Base-by-base conservation (phyloP, 2,888 invertebrate genomes). In the Scrobipalpa costella region DNA sequence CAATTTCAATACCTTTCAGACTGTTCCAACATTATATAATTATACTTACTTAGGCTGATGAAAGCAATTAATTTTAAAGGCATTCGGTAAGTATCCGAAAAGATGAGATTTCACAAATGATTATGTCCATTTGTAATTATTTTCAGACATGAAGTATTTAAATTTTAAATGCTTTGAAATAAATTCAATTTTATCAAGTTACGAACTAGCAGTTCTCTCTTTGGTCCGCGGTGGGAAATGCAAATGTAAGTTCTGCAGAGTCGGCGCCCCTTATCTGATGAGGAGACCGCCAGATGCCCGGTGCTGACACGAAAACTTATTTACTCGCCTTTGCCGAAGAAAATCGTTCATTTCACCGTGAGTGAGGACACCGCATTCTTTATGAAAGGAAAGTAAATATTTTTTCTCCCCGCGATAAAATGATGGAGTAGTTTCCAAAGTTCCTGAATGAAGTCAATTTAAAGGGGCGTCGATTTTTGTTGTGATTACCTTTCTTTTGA, bases 201-300 rank as follows among this genome's bases (percentile, higher is more conserved):
- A 33, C 60, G 17, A 47, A 49, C 60, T 47, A 19, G 47, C 60
- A 47, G 49, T 60, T 34, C 49, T 34, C 49, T 49, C 11, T 34
- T 34, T 13, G 49, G 49, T 49, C 3, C 44, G 52, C 63, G 11
- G 65, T 44, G 27, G 64, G 61, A 67, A 69, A 68, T 68, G 64
- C 69, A 67, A 69, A 68, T 67, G 67, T 58, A 67, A 64, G 44
- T 62, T 62, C 59, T 62, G 59, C 62, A n/a, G 47, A 62, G 62
- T 61, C 38, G 36, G 36, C 64, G 19, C 6, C 67, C 75, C 70
- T 81, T 81, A 84, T 81, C 81, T 74, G 80, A 81, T 80, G 72
- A 74, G 72, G 72, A 70, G 69, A 68, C 63, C 63, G 65, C 34
- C 58, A 59, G 64, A 68, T 64, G 66, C 64, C 69, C 66, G 71